phyloP scores from a whole-genome alignment of 2,797 vertebrate species.

The Micrastur ruficollis region DNA sequence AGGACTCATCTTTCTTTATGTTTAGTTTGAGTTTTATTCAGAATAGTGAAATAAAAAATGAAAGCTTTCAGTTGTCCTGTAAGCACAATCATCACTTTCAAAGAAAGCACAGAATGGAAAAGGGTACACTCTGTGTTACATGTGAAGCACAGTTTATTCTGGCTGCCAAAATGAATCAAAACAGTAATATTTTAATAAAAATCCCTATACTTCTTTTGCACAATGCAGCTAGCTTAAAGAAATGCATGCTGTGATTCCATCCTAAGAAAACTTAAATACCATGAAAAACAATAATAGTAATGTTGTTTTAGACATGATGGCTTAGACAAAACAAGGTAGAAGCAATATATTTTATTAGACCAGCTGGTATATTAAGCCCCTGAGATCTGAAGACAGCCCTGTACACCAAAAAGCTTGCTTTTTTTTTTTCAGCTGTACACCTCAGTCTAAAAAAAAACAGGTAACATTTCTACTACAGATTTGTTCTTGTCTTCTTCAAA shows the following conservation, averaged over 20 bases:
- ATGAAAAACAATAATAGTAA: neutral
- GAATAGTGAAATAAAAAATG: neutral
- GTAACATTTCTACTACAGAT: neutral
- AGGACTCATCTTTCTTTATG: neutral
- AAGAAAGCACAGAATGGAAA: neutral
- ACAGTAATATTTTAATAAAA: constrained; percentile 9
- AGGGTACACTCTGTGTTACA: neutral
- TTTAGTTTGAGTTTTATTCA: neutral
- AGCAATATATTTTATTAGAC: constrained; percentile 1
- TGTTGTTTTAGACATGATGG: neutral
- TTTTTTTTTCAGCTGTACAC: neutral
- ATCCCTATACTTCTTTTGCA: neutral
- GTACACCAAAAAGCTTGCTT: neutral
- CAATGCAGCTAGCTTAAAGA: neutral
- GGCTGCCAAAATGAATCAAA: constrained; percentile 11
- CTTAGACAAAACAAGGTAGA: neutral
- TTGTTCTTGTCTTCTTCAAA: neutral
- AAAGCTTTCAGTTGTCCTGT: neutral
- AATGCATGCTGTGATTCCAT: neutral
- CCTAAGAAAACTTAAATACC: neutral
- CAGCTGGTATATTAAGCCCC: neutral
- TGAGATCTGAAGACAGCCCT: neutral
- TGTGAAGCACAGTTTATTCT: neutral
- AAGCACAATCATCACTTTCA: neutral
- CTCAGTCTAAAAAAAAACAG: neutral